These are phyloP conservation scores for Pteruthius melanotis DNA, from an alignment of 2,113 vertebrate genomes.

Conservation along the genomic window DNA sequence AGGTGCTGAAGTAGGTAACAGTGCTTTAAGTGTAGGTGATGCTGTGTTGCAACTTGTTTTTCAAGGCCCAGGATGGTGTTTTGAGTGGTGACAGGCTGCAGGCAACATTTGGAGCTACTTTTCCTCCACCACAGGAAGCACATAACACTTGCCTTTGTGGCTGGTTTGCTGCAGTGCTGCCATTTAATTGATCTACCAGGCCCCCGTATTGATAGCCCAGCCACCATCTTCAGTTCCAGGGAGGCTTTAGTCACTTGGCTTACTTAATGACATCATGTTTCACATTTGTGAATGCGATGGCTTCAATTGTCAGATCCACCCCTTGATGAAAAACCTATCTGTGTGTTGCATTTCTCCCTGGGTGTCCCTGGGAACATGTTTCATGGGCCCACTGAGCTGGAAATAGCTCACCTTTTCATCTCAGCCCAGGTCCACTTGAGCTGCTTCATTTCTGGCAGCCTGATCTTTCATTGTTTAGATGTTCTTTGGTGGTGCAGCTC, in stretches of 20 bases:
- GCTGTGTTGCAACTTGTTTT: background rate
- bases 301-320: background rate
- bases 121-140: background rate
- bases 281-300: background rate
- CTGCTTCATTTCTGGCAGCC: background rate
- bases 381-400: background rate
- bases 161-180: background rate
- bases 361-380: background rate
- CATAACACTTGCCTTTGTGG: background rate
- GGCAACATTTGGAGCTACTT: background rate
- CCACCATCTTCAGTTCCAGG: background rate
- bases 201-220: background rate
- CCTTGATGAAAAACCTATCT: background rate
- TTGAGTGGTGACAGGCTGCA: background rate
- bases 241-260: background rate
- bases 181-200: background rate
- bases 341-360: background rate
- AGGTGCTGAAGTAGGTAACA: background rate
- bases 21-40: background rate
- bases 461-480: background rate
- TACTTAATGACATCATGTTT: rapidly evolving
- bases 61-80: background rate
- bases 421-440: background rate
- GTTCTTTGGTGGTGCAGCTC: background rate
- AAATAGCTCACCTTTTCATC: background rate